Conservation (phyloP, 2,888 invertebrate species). For the Xestia c-nigrum region DNA sequence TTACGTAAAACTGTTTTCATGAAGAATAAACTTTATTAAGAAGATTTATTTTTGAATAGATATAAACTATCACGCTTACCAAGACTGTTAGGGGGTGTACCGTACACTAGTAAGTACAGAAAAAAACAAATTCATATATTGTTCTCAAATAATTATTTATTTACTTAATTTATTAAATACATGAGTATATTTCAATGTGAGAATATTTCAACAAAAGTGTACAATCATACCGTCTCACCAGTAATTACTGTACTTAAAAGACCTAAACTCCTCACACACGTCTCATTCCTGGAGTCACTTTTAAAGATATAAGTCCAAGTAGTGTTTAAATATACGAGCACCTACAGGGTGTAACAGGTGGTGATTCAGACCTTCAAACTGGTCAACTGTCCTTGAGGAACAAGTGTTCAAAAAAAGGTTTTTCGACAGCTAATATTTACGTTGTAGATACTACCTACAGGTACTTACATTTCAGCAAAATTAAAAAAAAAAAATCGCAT, state of each 20-base stretch:
- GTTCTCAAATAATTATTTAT: not conserved
- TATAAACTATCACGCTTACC: not conserved
- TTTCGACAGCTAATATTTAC: not conserved
- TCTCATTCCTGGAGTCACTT: not conserved
- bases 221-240: not conserved
- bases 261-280: not conserved
- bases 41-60: not conserved
- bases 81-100: not conserved
- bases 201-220: not conserved
- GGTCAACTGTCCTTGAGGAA: too few species aligned
- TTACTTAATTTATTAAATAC: not conserved
- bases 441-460: too few species aligned
- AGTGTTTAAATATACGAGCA: not conserved
- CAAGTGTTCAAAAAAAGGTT: too few species aligned
- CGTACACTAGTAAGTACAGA: not conserved
- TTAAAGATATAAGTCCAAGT: not conserved
- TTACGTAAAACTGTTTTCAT: slow-evolving; percentile 20
- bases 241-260: not conserved
- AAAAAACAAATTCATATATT: not conserved
- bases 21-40: not conserved
- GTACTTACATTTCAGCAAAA: too few species aligned
- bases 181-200: not conserved
- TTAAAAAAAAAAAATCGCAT: not conserved
- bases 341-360: too few species aligned
- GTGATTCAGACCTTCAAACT: not conserved